Base-by-base conservation (phyloP, 2,888 invertebrate species). In the Parasteatoda lunata region DNA sequence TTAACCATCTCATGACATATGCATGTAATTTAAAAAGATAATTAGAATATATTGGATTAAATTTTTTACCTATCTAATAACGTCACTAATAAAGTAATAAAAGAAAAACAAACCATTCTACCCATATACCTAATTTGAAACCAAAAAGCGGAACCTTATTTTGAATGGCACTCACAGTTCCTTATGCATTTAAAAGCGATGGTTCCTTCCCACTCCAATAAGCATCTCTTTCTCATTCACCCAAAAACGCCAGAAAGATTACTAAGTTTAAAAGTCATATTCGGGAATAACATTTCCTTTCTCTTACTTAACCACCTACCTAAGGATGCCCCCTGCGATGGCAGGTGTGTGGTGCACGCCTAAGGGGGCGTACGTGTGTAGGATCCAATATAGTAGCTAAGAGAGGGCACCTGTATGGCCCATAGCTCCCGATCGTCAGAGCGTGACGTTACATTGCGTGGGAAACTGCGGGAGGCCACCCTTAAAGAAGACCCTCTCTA, bases 371-470 rank as follows among this genome's bases (percentile, higher is more conserved):
- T 68, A 76, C 82, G 69, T 64, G 82, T 48, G 59, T 66, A 64
- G 75, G 76, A 47, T 65, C 48, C 47, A n/a, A 45, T 45, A 68
- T 51, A 11, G 77, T 45, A 54, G n/a, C 49, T 6, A 13, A 52
- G 54, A 47, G 45, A n/a, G 78, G 49, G 45, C 75, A 84, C 77
- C 78, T 84, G 78, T 65, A 54, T 45, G 54, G 9, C 76, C 81
- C 84, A 84, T 84, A 84, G 77, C 84, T 84, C 75, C 68, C 75
- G 64, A 51, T 69, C 68, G 75, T 15, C 70, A 54, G 73, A 73
- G 73, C 84, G 84, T 84, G 79, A 79, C 84, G 48, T 66, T n/a
- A 3, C 13, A 51, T 52, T 49, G 51, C 83, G 83, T 77, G 84
- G 84, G 84, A 78, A 78, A 15, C 75, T 52, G 11, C 73, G 30